Conservation (phyloP, 2,888 invertebrate genomes). For the Campaea margaritaria region DNA sequence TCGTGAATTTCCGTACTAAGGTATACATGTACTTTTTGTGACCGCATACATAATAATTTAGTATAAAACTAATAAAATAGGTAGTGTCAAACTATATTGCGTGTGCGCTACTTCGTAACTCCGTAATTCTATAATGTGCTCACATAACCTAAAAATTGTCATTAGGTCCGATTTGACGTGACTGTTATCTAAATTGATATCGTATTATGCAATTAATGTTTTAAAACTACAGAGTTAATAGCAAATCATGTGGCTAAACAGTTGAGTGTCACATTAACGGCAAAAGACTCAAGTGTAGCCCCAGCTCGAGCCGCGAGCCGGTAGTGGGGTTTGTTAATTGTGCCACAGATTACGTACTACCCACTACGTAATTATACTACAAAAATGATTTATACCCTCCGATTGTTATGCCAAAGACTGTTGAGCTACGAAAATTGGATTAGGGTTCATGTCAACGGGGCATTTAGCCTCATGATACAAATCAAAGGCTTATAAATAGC, state of each 20-base stretch:
- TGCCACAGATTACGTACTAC: constrained; percentile 16
- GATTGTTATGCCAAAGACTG: constrained; percentile 61
- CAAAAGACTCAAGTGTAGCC: neutral
- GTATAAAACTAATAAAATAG: too few species aligned
- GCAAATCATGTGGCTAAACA: neutral
- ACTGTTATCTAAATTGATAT: too few species aligned
- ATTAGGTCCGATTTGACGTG: too few species aligned
- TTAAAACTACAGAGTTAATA: neutral
- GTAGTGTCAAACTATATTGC: too few species aligned
- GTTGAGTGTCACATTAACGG: neutral
- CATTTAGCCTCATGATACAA: constrained; percentile 60
- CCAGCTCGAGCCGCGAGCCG: constrained; percentile 45
- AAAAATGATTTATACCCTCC: constrained; percentile 72
- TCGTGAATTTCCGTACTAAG: too few species aligned
- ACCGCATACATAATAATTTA: too few species aligned
- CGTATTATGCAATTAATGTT: too few species aligned
- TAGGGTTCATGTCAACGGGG: constrained; percentile 63
- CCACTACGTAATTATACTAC: constrained; percentile 56
- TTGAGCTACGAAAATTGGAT: constrained; percentile 60
- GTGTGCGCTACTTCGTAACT: too few species aligned
- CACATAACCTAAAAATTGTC: too few species aligned
- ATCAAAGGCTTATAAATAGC: constrained; percentile 46
- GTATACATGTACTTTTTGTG: too few species aligned
- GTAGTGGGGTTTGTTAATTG: constrained; percentile 56
- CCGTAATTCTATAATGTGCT: too few species aligned